phyloP scores from a whole-genome alignment of 2,113 vertebrate genomes.

The Forbesichthys papilliferus region DNA sequence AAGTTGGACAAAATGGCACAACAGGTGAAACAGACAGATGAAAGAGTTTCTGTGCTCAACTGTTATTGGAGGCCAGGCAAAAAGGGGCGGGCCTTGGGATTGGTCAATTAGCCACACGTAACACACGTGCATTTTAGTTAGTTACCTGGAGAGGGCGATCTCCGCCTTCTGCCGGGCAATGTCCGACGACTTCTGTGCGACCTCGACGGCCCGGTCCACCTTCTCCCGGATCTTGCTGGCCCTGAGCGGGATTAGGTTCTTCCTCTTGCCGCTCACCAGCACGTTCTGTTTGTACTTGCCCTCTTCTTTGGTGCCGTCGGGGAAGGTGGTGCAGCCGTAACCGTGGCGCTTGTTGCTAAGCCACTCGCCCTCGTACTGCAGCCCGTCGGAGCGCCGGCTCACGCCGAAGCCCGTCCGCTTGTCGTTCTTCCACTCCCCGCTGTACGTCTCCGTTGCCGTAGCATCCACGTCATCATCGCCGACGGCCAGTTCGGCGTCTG shows the following conservation, averaged over 20 bases:
- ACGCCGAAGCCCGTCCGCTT: conserved; percentile 91
- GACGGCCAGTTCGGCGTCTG: conserved; percentile 82
- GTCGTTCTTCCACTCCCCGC: conserved; percentile 97
- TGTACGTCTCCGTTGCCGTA: conserved; percentile 93
- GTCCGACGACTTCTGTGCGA: conserved; percentile 88
- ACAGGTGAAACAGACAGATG: no score
- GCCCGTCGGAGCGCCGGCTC: conserved; percentile 91
- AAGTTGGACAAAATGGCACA: no score
- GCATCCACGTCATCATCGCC: conserved; percentile 92
- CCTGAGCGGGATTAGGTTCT: conserved; percentile 95
- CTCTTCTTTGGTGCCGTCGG: conserved; percentile 94
- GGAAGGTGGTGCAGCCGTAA: conserved; percentile 96
- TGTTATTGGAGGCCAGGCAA: background rate
- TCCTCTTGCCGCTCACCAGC: conserved; percentile 94
- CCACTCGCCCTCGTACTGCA: conserved; percentile 97
- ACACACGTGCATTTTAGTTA: background rate
- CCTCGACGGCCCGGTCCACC: conserved; percentile 92
- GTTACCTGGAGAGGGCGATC: conserved; percentile 93
- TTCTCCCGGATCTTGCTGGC: conserved; percentile 98
- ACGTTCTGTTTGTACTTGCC: conserved; percentile 98
- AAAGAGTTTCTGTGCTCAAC: no score
- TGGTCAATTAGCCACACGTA: no score
- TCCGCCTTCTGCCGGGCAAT: conserved; percentile 94
- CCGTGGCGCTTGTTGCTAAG: conserved; percentile 93
- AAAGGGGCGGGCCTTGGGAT: background rate